Conservation (phyloP, 2,113 vertebrate genomes). For the Lepisosteus osseus region DNA sequence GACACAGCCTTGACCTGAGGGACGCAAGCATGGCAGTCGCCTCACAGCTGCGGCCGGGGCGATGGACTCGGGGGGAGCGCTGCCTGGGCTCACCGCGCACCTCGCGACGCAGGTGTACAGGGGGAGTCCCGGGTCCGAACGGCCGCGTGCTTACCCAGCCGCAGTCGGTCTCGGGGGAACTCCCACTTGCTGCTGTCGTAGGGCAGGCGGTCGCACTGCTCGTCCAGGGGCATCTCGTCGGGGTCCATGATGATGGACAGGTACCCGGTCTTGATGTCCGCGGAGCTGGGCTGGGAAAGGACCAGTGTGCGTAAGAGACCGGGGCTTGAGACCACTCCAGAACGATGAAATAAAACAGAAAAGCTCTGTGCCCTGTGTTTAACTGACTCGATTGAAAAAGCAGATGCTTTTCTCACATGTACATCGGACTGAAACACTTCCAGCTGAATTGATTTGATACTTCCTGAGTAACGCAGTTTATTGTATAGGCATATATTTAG, state of each 20-base stretch:
- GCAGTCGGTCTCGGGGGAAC: conserved; percentile 85
- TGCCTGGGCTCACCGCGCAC: no score
- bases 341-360: no score
- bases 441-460: no score
- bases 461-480: no score
- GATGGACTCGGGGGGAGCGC: not conserved
- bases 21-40: not conserved
- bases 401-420: no score
- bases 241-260: conserved; percentile 94
- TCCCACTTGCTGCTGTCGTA: conserved; percentile 93
- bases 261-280: conserved; percentile 85
- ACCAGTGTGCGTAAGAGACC: not conserved
- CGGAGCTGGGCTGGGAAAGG: conserved; percentile 58
- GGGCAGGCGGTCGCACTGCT: conserved; percentile 86
- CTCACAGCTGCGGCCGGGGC: not conserved
- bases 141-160: conserved; percentile 60
- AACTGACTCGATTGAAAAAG: no score
- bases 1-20: not conserved
- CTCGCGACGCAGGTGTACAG: not conserved
- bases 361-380: no score
- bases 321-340: not conserved
- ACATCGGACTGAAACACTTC: no score
- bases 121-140: not conserved
- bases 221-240: conserved; percentile 83
- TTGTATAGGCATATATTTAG: no score